Evolutionary conservation across 2,888 invertebrate genomes (phyloP), one percentile per base, ranked within the genome.

Genomic region (Thymelicus acteon): DNA sequence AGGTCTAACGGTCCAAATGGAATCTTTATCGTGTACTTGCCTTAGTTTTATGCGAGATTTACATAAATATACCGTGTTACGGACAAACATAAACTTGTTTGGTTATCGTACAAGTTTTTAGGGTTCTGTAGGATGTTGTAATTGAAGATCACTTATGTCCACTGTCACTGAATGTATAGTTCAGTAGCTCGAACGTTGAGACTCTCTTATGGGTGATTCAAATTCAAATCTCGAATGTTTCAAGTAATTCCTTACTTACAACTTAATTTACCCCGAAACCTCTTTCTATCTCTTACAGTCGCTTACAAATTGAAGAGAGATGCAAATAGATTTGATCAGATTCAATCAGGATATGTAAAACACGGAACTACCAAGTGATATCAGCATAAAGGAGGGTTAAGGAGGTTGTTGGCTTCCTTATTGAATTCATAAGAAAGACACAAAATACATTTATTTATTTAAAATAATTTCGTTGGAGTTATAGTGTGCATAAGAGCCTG

Each of bases 1-100:
- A 58, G 72, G 66, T 71, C 72, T 70, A 70, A 82, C 79, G 86
- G 81, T 85, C 85, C 63, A 60, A 64, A 64, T 70, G 63, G 64
- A 70, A 69, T 63, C 60, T 64, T 64, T 63, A 70, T 70, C 70
- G 60, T 15, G 70, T 60, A 70, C 40, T 64, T 64, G 58, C 70
- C 40, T 70, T 64, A 70, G 70, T 70, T 70, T 67, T 64, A 70
- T 60, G 63, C 60, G 58, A 52, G 49, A 64, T 70, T 70, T 70
- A 64, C 70, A 70, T 70, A 70, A 70, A 70, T 64, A 70, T 64
- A 60, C 60, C 49, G 49, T 70, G 48, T 49, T 58, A 54, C 40
- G 44, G 24, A 19, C 54, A 49, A 58, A 70, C 39, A 39, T 60
- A 63, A 58, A 64, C 24, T 44, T 54, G 52, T 57, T 48, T 48